A percentile compares a stretch with the other conserved stretches of the same genome.
These are phyloP conservation scores for Lutraria rhynchaena DNA, from an alignment of 1,140 invertebrate genomes.

Conservation along the genomic window DNA sequence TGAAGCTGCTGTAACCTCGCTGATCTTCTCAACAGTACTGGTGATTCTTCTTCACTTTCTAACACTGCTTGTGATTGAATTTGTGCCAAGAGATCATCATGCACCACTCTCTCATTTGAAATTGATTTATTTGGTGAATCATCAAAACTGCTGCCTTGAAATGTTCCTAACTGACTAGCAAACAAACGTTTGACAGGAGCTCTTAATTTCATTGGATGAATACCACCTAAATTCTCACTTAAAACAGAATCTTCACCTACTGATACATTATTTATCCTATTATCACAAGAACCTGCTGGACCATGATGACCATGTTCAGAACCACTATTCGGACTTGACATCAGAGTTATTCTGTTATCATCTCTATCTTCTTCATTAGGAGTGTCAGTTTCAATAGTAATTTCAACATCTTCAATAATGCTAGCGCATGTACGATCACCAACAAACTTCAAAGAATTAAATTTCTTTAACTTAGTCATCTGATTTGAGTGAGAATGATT, in stretches of 20 bases:
- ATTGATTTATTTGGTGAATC: neutral
- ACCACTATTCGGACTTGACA: neutral
- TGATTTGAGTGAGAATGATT: neutral
- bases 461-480: constrained; percentile 20
- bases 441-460: constrained; percentile 48
- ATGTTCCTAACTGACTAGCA: neutral
- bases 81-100: neutral
- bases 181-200: constrained; percentile 39
- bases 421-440: constrained; percentile 16
- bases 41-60: constrained; percentile 2
- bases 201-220: neutral
- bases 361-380: neutral
- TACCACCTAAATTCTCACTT: neutral
- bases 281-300: neutral
- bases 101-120: neutral
- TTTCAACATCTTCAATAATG: constrained; percentile 39
- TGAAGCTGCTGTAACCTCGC: neutral
- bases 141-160: neutral
- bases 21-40: constrained; percentile 8
- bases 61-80: neutral
- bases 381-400: constrained; percentile 11
- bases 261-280: neutral
- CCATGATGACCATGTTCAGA: too few species aligned
- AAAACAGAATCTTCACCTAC: neutral
- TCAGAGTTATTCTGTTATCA: neutral